A percentile compares a stretch with the other conserved stretches of the same genome.
Conservation (phyloP, 2,113 vertebrate species). For the Mellivora capensis region DNA sequence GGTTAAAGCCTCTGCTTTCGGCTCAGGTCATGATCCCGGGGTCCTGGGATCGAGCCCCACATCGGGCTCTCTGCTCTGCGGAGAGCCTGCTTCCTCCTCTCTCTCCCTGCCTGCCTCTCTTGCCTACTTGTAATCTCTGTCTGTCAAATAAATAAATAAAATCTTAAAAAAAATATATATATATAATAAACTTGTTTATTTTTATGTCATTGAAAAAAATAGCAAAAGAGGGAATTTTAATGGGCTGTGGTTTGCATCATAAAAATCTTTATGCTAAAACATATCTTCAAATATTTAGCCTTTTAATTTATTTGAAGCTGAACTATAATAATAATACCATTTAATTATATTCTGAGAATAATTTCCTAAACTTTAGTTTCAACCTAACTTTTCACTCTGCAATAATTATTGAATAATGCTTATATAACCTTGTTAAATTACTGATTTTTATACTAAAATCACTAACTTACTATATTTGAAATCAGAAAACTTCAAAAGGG, state of each 20-base stretch:
- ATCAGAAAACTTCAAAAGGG: not conserved
- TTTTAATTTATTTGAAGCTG: slow-evolving; percentile 6
- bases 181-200: not conserved
- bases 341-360: slow-evolving; percentile 23
- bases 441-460: not conserved
- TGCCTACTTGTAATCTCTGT: too few relatives aligned
- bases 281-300: not conserved
- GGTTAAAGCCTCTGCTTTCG: too few relatives aligned
- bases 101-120: too few relatives aligned
- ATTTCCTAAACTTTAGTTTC: slow-evolving; percentile 10
- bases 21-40: too few relatives aligned
- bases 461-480: not conserved
- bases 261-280: not conserved
- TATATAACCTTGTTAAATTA: not conserved
- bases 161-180: too few relatives aligned
- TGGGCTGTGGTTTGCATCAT: not conserved
- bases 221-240: not conserved
- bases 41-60: too few relatives aligned
- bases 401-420: not conserved
- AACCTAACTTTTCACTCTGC: not conserved
- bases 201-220: not conserved
- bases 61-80: too few relatives aligned
- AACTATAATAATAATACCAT: not conserved
- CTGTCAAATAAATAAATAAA: too few relatives aligned
- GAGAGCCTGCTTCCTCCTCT: too few relatives aligned